phyloP scores from a whole-genome alignment of 2,888 invertebrate species.

The Eudemis profundana region DNA sequence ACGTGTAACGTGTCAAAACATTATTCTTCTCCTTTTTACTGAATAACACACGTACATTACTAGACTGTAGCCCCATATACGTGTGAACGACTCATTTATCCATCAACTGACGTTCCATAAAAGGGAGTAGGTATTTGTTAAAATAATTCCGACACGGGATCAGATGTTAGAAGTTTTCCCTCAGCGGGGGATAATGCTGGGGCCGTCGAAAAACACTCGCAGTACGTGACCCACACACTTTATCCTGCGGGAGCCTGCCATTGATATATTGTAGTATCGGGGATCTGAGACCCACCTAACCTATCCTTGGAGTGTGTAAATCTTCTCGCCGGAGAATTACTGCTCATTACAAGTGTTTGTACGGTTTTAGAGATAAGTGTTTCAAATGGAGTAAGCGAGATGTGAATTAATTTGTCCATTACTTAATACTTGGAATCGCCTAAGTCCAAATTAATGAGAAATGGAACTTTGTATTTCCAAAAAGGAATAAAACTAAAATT shows the following conservation, averaged over 20 bases:
- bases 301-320: slow-evolving; percentile 68
- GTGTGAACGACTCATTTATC: too few relatives aligned
- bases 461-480: too few relatives aligned
- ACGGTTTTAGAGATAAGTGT: slow-evolving; percentile 55
- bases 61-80: too few relatives aligned
- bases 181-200: slow-evolving; percentile 65
- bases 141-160: slow-evolving; percentile 47
- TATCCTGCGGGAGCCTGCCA: slow-evolving; percentile 64
- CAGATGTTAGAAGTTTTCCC: slow-evolving; percentile 60
- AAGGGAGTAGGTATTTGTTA: slow-evolving; percentile 38
- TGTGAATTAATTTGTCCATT: too few relatives aligned
- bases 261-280: slow-evolving; percentile 72
- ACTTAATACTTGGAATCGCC: too few relatives aligned
- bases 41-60: too few relatives aligned
- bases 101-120: too few relatives aligned
- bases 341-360: slow-evolving; percentile 66
- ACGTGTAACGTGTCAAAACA: too few relatives aligned
- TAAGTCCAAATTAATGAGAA: too few relatives aligned
- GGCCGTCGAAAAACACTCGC: slow-evolving; percentile 74
- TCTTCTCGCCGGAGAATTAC: slow-evolving; percentile 67
- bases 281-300: slow-evolving; percentile 53
- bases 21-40: too few relatives aligned
- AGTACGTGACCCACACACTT: slow-evolving; percentile 74
- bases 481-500: too few relatives aligned
- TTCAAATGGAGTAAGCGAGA: neutral